These are phyloP conservation scores for Eumacrocentrus americanus DNA, from an alignment of 2,888 invertebrate species.

Conservation along the genomic window DNA sequence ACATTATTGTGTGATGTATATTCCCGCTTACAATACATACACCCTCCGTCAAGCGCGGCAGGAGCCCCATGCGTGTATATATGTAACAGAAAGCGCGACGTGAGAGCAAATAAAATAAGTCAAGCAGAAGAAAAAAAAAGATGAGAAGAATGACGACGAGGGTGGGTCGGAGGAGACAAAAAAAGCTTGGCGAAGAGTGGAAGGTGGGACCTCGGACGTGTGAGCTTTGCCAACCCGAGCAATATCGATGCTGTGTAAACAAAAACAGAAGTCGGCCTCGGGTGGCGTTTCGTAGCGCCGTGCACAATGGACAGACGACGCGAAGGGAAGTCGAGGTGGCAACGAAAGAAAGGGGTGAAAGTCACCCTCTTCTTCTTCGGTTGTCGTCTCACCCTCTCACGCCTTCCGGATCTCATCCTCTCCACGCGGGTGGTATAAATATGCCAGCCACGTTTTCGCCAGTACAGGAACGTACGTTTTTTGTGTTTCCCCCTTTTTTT, in stretches of 20 bases:
- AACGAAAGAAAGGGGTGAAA: constrained; percentile 13
- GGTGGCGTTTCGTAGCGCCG: neutral
- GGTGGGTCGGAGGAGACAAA: constrained; percentile 18
- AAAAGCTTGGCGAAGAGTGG: constrained; percentile 4
- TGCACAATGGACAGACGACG: neutral
- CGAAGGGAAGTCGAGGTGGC: constrained; percentile 11
- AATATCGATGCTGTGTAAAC: constrained; percentile 36
- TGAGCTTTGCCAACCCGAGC: constrained; percentile 17
- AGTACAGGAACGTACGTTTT: constrained; percentile 16
- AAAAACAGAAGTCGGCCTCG: constrained; percentile 25
- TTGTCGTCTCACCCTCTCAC: neutral
- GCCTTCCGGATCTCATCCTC: neutral
- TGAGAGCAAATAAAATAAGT: constrained; percentile 13
- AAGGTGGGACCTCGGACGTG: constrained; percentile 7
- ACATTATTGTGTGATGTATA: neutral
- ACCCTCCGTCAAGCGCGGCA: too few relatives aligned
- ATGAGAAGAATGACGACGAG: constrained; percentile 7
- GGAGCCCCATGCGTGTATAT: too few relatives aligned
- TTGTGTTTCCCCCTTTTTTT: constrained; percentile 1
- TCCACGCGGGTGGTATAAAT: neutral
- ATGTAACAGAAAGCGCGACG: neutral
- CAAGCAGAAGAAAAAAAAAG: neutral
- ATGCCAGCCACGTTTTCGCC: constrained; percentile 18
- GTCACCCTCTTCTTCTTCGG: constrained; percentile 6
- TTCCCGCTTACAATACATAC: too few relatives aligned